A percentile compares a stretch with the other conserved stretches of the same genome.
phyloP scores from a whole-genome alignment of 2,797 vertebrate genomes.

The Adrianichthys oophorus region DNA sequence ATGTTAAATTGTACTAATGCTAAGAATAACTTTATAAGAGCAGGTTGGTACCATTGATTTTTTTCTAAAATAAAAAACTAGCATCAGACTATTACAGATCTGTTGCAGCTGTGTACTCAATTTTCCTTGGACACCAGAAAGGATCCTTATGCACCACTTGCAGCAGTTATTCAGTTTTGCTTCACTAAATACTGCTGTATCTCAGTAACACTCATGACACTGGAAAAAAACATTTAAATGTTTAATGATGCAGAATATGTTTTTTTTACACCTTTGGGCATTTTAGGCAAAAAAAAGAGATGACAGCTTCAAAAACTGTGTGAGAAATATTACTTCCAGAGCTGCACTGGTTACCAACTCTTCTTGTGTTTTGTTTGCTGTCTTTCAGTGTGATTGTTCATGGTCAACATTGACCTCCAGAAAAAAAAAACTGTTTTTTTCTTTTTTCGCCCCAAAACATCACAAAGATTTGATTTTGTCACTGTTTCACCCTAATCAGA shows the following conservation, averaged over 20 bases:
- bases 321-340: constrained; percentile 11
- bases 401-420: constrained; percentile 3
- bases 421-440: not conserved
- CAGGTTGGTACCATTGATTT: no score
- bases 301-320: constrained; percentile 27
- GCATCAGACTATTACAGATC: no score
- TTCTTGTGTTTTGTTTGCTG: constrained; percentile 9
- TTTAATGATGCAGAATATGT: constrained; percentile 45
- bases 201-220: constrained; percentile 45
- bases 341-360: constrained; percentile 8
- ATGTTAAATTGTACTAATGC: constrained; percentile 2
- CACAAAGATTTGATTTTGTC: not conserved
- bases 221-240: constrained; percentile 49
- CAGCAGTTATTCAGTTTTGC: not conserved
- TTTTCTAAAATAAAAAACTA: no score
- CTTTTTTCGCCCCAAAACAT: not conserved
- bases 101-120: no score
- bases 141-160: not conserved
- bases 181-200: constrained; percentile 38
- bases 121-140: no score
- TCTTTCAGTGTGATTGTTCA: not conserved
- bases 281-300: constrained; percentile 37
- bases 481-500: no score
- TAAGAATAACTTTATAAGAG: not conserved
- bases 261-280: constrained; percentile 37